These are phyloP conservation scores for Trachelus stipa DNA, from an alignment of 2,888 invertebrate species.

Conservation along the genomic window DNA sequence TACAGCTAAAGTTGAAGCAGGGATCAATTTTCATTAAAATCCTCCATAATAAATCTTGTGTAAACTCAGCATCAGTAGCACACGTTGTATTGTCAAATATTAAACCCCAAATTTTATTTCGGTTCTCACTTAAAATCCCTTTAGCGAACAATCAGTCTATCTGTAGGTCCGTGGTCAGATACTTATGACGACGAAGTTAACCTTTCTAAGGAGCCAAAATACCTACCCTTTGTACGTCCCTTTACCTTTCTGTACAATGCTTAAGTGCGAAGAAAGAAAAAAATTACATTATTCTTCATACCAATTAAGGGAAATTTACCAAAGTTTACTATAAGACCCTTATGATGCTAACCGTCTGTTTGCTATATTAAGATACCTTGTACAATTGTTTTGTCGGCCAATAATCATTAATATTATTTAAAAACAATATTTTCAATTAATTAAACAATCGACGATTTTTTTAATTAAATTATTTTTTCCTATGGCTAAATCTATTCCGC, in stretches of 20 bases:
- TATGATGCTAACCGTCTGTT: background rate
- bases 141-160: background rate
- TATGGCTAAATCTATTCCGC: background rate
- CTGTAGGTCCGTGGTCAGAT: background rate
- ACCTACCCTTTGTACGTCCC: background rate
- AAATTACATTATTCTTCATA: background rate
- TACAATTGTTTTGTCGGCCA: background rate
- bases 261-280: background rate
- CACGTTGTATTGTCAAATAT: background rate
- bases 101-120: background rate
- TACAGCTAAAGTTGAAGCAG: no score
- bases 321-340: background rate
- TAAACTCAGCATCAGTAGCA: background rate
- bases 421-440: no score
- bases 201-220: background rate
- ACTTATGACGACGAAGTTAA: background rate
- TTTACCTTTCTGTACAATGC: background rate
- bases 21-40: no score
- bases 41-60: no score
- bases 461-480: background rate
- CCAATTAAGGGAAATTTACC: background rate
- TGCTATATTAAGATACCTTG: background rate
- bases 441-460: background rate
- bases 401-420: background rate
- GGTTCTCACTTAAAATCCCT: background rate